These are phyloP conservation scores for Urocynchramus pylzowi DNA, from an alignment of 2,113 vertebrate genomes.

Conservation along the genomic window DNA sequence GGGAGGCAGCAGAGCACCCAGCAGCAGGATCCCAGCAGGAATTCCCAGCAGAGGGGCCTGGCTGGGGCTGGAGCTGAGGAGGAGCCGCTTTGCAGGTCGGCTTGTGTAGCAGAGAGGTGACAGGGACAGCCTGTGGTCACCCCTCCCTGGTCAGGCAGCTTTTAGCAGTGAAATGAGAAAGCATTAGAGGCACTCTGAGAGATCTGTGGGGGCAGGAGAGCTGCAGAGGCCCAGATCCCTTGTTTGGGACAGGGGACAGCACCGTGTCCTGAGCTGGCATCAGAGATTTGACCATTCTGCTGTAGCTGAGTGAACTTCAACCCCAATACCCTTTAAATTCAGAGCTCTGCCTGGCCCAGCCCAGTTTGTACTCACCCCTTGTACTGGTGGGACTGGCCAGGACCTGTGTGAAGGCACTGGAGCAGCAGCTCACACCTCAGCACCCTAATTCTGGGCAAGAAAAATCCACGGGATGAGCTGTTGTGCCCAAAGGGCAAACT, in stretches of 20 bases:
- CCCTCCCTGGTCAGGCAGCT: background rate
- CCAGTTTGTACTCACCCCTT: background rate
- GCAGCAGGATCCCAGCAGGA: background rate
- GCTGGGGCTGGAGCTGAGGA: background rate
- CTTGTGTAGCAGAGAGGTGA: background rate
- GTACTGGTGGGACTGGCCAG: background rate
- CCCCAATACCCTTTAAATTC: background rate
- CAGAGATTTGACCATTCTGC: rapidly evolving
- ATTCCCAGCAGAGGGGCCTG: background rate
- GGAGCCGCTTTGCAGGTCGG: background rate
- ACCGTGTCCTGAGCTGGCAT: background rate
- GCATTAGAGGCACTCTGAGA: background rate
- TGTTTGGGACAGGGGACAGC: rapidly evolving
- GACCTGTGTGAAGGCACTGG: background rate
- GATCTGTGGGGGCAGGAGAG: background rate
- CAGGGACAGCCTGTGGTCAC: background rate
- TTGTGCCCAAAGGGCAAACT: constrained; percentile 39
- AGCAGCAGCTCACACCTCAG: background rate
- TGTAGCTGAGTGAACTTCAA: background rate
- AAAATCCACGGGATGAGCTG: background rate
- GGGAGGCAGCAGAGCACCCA: background rate
- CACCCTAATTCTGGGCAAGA: background rate
- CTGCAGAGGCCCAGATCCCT: background rate
- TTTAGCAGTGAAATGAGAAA: too few species aligned
- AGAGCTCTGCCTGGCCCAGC: background rate